Evolutionary conservation across 2,797 vertebrate genomes (phyloP), one percentile per base, ranked within the genome.

Genomic region (Malurus leucopterus): DNA sequence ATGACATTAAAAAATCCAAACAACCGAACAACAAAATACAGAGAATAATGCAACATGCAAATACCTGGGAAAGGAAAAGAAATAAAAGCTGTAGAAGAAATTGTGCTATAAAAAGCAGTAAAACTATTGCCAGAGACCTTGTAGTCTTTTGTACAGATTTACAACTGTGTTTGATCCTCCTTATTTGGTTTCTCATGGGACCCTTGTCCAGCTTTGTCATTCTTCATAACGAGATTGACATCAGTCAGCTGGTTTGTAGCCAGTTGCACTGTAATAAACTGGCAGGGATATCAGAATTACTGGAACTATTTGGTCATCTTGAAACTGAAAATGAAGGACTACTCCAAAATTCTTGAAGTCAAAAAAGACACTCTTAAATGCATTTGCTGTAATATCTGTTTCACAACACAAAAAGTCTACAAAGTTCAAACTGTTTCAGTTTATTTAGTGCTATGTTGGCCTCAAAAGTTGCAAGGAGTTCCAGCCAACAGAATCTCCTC

Each of bases 231-330:
- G 61, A 93, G 89, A 89, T 89, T 93, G 92, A 93, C 92, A 95
- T 96, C 93, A 96, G 93, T 90, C 64, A 55, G 87, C 86, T 96
- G 91, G 92, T 92, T 57, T 54, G 30, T 40, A 90, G 95, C 95
- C 88, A 53, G 73, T 41, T 77, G 47, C 75, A 84, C 53, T 93
- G 89, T 94, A 96, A 96, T 78, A 93, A 90, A 83, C 49, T 96
- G 96, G 96, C 95, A 82, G 34, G 71, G 64, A 92, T 69, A 92
- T 92, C 91, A 96, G 84, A 95, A 94, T 88, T 91, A 86, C 83
- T 93, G 96, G 95, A 97, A 93, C 79, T 72, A 90, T 85, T 89
- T 86, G 86, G 94, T 95, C 94, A 92, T 94, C 88, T 76, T 73
- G 71, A 93, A 89, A 69, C 62, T 78, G 75, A 95, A 91, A 89